Conservation (phyloP, 2,797 vertebrate species). For the Brachyrhaphis roseni region DNA sequence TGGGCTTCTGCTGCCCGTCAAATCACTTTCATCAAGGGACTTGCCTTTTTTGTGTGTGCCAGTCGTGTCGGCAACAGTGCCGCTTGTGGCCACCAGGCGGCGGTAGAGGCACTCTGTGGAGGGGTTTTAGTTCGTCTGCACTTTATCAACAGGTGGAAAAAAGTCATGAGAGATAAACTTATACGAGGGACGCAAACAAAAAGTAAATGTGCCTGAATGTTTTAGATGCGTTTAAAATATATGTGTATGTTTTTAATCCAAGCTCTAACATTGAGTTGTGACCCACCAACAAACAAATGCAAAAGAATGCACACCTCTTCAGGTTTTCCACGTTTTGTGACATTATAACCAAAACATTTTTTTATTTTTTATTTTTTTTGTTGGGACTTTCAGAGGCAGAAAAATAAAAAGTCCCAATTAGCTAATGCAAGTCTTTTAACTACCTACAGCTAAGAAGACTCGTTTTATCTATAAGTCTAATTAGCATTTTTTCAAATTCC, state of each 20-base stretch:
- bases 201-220: neutral
- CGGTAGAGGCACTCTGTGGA: slow-evolving; percentile 26
- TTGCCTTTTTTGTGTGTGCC: slow-evolving; percentile 23
- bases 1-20: slow-evolving; percentile 47
- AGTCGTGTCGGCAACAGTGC: slow-evolving; percentile 36
- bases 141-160: neutral
- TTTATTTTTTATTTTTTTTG: no score
- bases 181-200: neutral
- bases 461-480: no score
- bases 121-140: neutral
- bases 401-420: neutral
- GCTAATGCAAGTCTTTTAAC: no score
- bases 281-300: neutral
- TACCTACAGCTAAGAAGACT: no score
- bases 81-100: slow-evolving; percentile 59
- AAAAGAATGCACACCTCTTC: neutral
- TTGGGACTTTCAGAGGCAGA: neutral
- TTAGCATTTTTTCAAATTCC: neutral
- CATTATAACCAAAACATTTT: neutral
- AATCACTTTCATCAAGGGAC: slow-evolving; percentile 61
- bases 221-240: neutral
- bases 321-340: neutral
- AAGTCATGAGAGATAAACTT: neutral
- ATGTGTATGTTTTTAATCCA: neutral
- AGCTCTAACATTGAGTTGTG: neutral